Base-by-base conservation (phyloP, 92 coral and sea anemone genomes). In the Blastomussa wellsi region DNA sequence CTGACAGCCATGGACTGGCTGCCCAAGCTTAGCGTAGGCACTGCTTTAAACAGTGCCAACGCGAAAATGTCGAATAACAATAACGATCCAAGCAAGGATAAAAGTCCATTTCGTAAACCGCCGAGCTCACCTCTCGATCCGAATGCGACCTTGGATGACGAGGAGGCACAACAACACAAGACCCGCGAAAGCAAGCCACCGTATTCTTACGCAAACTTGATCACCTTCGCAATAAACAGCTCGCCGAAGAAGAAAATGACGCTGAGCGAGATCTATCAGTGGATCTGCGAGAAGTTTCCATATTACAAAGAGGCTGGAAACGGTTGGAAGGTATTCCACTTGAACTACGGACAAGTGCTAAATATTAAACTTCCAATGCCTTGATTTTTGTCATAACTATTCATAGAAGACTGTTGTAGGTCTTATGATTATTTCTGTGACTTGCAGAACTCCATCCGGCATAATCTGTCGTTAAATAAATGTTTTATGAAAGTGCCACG, bases 1-100 rank as follows among this genome's bases (percentile, higher is more conserved):
- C 92, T 95, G 79, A 97, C 99, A 79, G 98, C 99, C 82, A 97
- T 97, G 99, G 99, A 97, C 95, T 97, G 99, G 99, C 97, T 97
- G 90, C 99, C 99, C 12, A 97, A 97, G 90, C 98, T 97, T 19
- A 95, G 95, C 83, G 99, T 97, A 47, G 99, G 99, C 57, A 89
- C 85, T 39, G 95, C 98, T 67, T 90, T 97, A 86, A 92, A 87
- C 44, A 94, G 92, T 77, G 91, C 93, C 75, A 86, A 85, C 65
- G 60, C 90, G 28, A 91, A 79, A 26, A 90, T 87, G 52, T 72
- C 91, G 64, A 90, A 90, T 70, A 95, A 90, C 86, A 91, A 94
- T 74, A 92, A 89, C 76, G 96, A 93, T 13, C 83, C 89, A 29
- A 85, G 83, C 70, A 93, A 93, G 67, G 98, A 95, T 82, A 92